Evolutionary conservation across 30 jellyfish, hydroid and myxozoan species (phyloP).

Genomic region (Aurelia sp.): DNA sequence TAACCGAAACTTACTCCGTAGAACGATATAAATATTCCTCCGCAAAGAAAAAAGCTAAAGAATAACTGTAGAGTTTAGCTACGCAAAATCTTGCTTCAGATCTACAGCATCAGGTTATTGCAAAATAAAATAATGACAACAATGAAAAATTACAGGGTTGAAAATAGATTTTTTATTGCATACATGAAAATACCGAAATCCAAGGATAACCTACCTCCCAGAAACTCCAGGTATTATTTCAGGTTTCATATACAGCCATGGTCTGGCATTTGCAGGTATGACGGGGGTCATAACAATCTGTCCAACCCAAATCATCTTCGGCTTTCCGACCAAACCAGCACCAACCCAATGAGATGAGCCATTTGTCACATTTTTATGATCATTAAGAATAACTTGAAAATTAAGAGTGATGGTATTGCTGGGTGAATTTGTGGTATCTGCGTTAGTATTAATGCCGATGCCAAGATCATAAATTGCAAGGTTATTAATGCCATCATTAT

Average conservation of each 20-base stretch:
- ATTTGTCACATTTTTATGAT: slow-evolving; percentile 74
- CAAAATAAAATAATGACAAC: too few relatives aligned
- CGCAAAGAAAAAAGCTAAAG: too few relatives aligned
- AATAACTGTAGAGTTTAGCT: too few relatives aligned
- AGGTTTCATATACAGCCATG: slow-evolving; percentile 68
- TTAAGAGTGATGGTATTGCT: slow-evolving; percentile 59
- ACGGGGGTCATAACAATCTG: slow-evolving; percentile 63
- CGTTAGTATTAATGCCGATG: slow-evolving; percentile 54
- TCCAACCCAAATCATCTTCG: slow-evolving; percentile 94
- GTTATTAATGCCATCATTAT: slow-evolving; percentile 63
- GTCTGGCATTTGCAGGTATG: slow-evolving; percentile 46
- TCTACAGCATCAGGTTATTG: too few relatives aligned
- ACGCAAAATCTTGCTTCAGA: too few relatives aligned
- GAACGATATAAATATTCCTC: too few relatives aligned
- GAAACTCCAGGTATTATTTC: background rate
- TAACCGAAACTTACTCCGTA: too few relatives aligned
- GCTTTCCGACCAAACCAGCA: slow-evolving; percentile 91
- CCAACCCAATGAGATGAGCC: slow-evolving; percentile 89
- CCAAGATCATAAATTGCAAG: slow-evolving; percentile 88
- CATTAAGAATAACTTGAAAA: slow-evolving; percentile 66
- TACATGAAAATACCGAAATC: background rate
- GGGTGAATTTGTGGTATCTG: slow-evolving; percentile 14
- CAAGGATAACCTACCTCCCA: background rate
- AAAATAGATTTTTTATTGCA: too few relatives aligned
- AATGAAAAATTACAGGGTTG: too few relatives aligned